Conservation (phyloP, 2,797 vertebrate genomes). For the Smutsia gigantea region DNA sequence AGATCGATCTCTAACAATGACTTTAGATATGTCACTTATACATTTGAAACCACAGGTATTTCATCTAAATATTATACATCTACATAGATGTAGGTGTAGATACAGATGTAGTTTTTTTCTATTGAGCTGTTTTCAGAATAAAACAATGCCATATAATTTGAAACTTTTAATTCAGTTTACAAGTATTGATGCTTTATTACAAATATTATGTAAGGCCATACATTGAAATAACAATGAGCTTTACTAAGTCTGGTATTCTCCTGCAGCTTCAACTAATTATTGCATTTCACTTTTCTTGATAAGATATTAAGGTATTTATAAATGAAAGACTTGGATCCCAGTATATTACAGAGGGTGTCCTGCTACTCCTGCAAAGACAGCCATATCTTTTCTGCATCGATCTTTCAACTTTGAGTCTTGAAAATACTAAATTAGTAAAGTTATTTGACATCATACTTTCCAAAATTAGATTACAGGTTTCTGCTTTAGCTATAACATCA, state of each 20-base stretch:
- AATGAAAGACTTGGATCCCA: background rate
- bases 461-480: background rate
- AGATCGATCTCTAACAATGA: background rate
- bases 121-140: background rate
- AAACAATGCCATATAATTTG: background rate
- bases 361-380: background rate
- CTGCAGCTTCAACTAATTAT: background rate
- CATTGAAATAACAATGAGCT: background rate
- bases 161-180: background rate
- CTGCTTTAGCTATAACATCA: background rate
- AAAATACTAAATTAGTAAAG: background rate
- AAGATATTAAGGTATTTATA: background rate
- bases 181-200: background rate
- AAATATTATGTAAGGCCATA: background rate
- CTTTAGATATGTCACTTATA: background rate
- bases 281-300: background rate
- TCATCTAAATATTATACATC: background rate
- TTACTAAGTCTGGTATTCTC: background rate
- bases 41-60: background rate
- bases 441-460: background rate
- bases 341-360: background rate
- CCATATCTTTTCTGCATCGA: background rate
- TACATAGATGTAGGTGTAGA: no score
- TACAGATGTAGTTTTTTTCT: no score
- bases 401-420: background rate